Conservation (phyloP, 2,888 invertebrate genomes). For the Chrysotoxum bicinctum region DNA sequence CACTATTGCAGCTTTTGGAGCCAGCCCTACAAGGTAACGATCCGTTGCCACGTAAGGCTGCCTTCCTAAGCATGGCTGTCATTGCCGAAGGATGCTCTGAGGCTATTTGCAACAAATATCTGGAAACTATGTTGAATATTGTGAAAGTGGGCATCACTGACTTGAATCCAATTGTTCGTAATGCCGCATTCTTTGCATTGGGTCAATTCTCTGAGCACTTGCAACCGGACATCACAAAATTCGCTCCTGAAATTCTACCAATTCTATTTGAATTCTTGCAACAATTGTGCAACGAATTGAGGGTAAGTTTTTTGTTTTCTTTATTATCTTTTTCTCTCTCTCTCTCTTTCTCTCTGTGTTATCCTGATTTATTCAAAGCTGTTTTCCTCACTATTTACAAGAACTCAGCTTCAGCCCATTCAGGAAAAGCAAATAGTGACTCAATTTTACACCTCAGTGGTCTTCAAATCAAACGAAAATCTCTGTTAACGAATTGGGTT, state of each 20-base stretch:
- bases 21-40: slow-evolving; percentile 85
- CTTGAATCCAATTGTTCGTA: slow-evolving; percentile 85
- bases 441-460: slow-evolving; percentile 78
- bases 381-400: slow-evolving; percentile 53
- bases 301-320: slow-evolving; percentile 77
- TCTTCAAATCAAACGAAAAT: slow-evolving; percentile 79
- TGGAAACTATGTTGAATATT: slow-evolving; percentile 86
- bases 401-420: slow-evolving; percentile 69
- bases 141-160: slow-evolving; percentile 88
- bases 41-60: slow-evolving; percentile 86
- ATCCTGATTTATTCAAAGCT: slow-evolving; percentile 73
- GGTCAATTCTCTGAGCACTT: slow-evolving; percentile 91
- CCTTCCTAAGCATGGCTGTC: slow-evolving; percentile 88
- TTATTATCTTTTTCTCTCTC: slow-evolving; percentile 2
- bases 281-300: slow-evolving; percentile 84
- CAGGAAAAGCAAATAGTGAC: slow-evolving; percentile 76
- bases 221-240: slow-evolving; percentile 90
- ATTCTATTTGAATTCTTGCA: slow-evolving; percentile 87
- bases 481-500: slow-evolving; percentile 79
- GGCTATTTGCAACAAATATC: slow-evolving; percentile 87
- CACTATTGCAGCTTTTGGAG: slow-evolving; percentile 86
- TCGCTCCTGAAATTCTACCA: slow-evolving; percentile 87
- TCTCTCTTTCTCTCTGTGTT: slow-evolving; percentile 30
- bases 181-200: slow-evolving; percentile 89
- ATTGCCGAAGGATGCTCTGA: slow-evolving; percentile 91